Base-by-base conservation (phyloP, 2,797 vertebrate species). In the Sebastes melanostomus region DNA sequence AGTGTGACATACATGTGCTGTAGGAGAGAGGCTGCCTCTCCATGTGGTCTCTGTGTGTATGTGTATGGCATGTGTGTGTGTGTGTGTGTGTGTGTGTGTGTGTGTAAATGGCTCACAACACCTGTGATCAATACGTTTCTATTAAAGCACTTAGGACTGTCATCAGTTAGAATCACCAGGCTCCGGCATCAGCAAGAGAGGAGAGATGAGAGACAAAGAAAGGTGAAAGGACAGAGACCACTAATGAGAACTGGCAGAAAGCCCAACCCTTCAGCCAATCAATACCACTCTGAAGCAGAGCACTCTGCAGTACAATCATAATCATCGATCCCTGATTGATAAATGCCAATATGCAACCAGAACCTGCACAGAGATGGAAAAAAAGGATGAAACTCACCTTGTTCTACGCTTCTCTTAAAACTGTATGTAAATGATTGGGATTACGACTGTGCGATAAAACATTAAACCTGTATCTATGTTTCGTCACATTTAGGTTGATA, bases 41-140 rank as follows among this genome's bases (percentile, higher is more conserved):
- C 22, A 3, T 54, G 25, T 68, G 76, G 6, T 59, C n/a, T 29
- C 9, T 66, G 18, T 30, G 9, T 46, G 34, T 36, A 36, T 36
- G 34, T 36, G 34, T 36, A 36, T 36, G 34, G 75, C 75, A 8
- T 16, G 25, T 18, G 25, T 3, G 25, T 9, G 25, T 5, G 25
- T n/a, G 59, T 32, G 29, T n/a, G 55, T 32, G 16, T 61, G 20
- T 8, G 22, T 59, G 25, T 59, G 56, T 59, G 25, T 59, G 56
- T 24, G 50, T 55, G 83, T 82, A 86, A 90, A 85, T 83, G 87
- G 69, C 85, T 86, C 68, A 63, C 86, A 84, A 85, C 83, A 84
- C 86, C 66, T 84, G 68, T 80, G 83, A 96, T 95, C 94, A 88
- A 95, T 95, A 92, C 30, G 73, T 91, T 94, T 93, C 93, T 91